Evolutionary conservation across 2,797 vertebrate species (phyloP).

Genomic region (Clarias fuscus): DNA sequence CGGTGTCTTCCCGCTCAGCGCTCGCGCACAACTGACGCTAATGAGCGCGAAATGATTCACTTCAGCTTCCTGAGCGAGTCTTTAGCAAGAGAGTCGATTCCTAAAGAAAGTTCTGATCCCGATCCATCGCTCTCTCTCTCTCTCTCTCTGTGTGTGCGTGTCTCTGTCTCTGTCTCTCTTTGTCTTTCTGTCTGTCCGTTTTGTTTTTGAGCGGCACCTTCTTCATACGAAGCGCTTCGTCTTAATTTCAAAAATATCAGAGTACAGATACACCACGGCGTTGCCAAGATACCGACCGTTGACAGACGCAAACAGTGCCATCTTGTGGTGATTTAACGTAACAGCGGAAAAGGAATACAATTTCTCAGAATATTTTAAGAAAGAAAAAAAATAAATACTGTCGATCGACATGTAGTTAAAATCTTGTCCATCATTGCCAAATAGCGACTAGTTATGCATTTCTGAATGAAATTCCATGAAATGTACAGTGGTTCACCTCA

Average conservation of each 20-base stretch:
- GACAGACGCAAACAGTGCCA: not conserved
- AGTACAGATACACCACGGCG: not conserved
- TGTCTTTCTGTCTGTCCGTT: too few species aligned
- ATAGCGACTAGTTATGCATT: not conserved
- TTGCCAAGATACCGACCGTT: constrained; percentile 1
- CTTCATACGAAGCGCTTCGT: not conserved
- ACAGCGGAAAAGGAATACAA: not conserved
- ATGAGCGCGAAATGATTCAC: not conserved
- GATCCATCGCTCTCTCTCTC: too few species aligned
- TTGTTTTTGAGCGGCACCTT: not conserved
- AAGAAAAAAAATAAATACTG: too few species aligned
- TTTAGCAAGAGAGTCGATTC: constrained; percentile 3
- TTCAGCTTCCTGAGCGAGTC: constrained; percentile 5
- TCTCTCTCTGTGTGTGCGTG: not conserved
- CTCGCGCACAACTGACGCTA: constrained; percentile 10
- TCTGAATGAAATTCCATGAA: too few species aligned
- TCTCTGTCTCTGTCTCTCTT: too few species aligned
- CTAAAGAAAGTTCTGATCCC: not conserved
- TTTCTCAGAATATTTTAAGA: not conserved
- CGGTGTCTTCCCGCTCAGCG: not conserved
- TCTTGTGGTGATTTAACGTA: not conserved
- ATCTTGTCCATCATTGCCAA: not conserved
- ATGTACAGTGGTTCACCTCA: not conserved
- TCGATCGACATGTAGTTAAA: not conserved
- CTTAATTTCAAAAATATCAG: not conserved